Evolutionary conservation across 2,113 vertebrate genomes (phyloP).

Genomic region (Leptocoma aspasia): DNA sequence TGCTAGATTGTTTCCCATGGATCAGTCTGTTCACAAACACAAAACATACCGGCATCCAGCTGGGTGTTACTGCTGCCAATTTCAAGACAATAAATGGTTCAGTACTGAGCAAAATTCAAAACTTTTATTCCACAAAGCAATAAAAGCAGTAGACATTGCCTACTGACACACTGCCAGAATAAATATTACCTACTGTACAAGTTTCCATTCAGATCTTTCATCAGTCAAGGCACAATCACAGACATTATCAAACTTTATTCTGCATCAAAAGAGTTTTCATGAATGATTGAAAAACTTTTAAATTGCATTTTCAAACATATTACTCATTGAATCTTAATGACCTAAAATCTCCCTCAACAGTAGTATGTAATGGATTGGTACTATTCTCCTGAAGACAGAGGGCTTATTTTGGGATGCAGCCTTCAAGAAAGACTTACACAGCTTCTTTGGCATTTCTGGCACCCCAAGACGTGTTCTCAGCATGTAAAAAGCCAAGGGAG

Average conservation of each 20-base stretch:
- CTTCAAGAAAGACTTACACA: not conserved
- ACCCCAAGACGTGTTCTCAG: not conserved
- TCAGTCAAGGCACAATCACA: not conserved
- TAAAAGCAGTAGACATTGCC: constrained; percentile 31
- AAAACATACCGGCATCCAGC: constrained; percentile 34
- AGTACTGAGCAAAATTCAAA: constrained; percentile 6
- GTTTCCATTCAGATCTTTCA: constrained; percentile 48
- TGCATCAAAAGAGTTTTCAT: not conserved
- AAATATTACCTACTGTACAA: constrained; percentile 43
- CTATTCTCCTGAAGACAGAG: not conserved
- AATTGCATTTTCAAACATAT: not conserved
- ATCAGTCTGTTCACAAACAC: not conserved
- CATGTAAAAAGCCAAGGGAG: not conserved
- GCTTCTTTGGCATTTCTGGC: not conserved
- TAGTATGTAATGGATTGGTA: not conserved
- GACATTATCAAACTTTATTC: not conserved
- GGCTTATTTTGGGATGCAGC: not conserved
- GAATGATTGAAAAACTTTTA: not conserved
- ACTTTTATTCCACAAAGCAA: constrained; percentile 31
- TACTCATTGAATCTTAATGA: not conserved
- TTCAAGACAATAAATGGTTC: constrained; percentile 45
- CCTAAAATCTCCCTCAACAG: not conserved
- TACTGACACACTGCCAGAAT: constrained; percentile 27
- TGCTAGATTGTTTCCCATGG: constrained; percentile 42
- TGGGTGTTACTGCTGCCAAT: constrained; percentile 42